phyloP scores from a whole-genome alignment of 30 jellyfish, hydroid and myxozoan genomes.

The Turritopsis dohrnii region DNA sequence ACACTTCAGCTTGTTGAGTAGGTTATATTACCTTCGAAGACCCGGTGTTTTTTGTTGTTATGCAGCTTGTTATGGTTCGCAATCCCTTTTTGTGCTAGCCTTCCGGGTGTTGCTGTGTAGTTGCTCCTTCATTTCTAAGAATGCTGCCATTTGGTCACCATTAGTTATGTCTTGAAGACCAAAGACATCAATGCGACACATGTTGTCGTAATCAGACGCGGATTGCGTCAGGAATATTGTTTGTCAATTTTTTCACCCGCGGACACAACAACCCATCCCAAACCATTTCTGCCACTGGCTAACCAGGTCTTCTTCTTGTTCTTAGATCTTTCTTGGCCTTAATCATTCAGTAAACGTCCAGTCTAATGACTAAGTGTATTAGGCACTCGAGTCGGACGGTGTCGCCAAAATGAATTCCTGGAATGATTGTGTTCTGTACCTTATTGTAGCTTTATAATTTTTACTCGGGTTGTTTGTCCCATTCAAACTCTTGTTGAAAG shows the following conservation, averaged over 20 bases:
- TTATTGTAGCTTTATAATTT: too few relatives aligned
- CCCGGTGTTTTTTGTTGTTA: not conserved
- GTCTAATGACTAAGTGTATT: slow-evolving; percentile 29
- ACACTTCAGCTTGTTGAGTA: slow-evolving; percentile 4
- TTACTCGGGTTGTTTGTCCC: too few relatives aligned
- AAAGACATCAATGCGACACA: slow-evolving; percentile 36
- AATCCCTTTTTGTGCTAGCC: slow-evolving; percentile 7
- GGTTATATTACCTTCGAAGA: not conserved
- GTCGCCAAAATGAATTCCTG: too few relatives aligned
- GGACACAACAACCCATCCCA: slow-evolving; percentile 17
- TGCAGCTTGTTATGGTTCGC: slow-evolving; percentile 19
- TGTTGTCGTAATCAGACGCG: slow-evolving; percentile 15
- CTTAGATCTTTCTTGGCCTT: slow-evolving; percentile 15
- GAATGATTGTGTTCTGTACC: too few relatives aligned
- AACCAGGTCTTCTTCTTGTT: not conserved
- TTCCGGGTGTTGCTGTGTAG: not conserved
- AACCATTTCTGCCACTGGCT: slow-evolving; percentile 28
- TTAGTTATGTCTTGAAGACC: slow-evolving; percentile 20
- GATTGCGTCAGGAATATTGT: slow-evolving; percentile 18
- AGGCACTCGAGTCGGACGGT: too few relatives aligned
- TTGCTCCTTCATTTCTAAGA: slow-evolving; percentile 14
- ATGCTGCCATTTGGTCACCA: slow-evolving; percentile 25
- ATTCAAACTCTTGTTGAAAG: too few relatives aligned
- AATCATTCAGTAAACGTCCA: slow-evolving; percentile 5
- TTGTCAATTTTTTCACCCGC: not conserved